Evolutionary conservation across 2,888 invertebrate genomes (phyloP).

Genomic region (Tribolium freemani): DNA sequence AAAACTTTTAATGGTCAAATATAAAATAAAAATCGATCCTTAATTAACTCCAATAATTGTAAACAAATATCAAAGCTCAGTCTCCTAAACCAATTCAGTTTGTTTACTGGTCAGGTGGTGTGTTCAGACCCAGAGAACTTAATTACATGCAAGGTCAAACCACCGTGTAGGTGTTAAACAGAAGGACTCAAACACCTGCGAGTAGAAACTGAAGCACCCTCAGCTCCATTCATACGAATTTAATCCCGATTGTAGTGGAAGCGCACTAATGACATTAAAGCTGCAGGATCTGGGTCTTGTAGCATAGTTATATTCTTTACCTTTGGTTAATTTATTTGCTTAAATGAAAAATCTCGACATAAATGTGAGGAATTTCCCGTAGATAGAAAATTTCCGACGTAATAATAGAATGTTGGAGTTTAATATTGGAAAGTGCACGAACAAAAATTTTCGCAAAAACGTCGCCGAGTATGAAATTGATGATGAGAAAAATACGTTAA

Average conservation of each 20-base stretch:
- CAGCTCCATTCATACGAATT: not conserved
- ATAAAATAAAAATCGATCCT: too few species aligned
- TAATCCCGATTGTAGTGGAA: not conserved
- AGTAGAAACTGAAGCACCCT: not conserved
- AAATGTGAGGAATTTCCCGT: slow-evolving; percentile 12
- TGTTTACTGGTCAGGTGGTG: not conserved
- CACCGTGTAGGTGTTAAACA: not conserved
- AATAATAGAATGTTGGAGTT: slow-evolving; percentile 13
- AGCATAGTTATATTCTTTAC: not conserved
- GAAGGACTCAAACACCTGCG: not conserved
- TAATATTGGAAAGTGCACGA: not conserved
- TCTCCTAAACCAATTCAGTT: not conserved
- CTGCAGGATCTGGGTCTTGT: not conserved
- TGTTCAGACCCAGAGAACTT: not conserved
- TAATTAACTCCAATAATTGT: not conserved
- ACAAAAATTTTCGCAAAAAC: not conserved
- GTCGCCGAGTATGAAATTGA: slow-evolving; percentile 1
- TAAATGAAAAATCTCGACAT: not conserved
- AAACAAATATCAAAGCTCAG: not conserved
- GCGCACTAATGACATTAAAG: not conserved
- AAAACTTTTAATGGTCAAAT: too few species aligned
- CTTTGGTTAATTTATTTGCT: not conserved
- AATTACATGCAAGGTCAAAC: not conserved
- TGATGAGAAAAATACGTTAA: not conserved
- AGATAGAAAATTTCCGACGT: not conserved